Conservation (phyloP, 2,797 vertebrate genomes). For the Fistularia commersonii region DNA sequence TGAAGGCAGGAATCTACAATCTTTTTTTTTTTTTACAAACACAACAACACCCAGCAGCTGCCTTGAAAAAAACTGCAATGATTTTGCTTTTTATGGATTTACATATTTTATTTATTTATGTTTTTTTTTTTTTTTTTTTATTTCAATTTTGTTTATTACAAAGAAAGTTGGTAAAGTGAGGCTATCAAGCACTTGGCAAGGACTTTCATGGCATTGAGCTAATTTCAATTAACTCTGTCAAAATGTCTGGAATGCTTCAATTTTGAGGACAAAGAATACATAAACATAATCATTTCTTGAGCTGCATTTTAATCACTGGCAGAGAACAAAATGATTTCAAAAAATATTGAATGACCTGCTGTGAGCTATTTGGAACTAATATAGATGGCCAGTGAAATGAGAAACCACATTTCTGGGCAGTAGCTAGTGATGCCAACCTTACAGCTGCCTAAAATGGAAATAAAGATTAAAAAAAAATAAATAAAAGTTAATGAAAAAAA, state of each 20-base stretch:
- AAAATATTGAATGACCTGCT: slow-evolving; percentile 68
- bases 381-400: slow-evolving; percentile 62
- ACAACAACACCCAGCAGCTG: slow-evolving; percentile 7
- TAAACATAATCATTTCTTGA: slow-evolving; percentile 11
- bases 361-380: slow-evolving; percentile 68
- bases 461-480: slow-evolving; percentile 5
- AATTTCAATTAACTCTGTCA: slow-evolving; percentile 13
- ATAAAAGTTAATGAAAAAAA: too few relatives aligned
- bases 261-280: slow-evolving; percentile 24
- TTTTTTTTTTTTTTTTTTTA: too few relatives aligned
- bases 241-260: slow-evolving; percentile 19
- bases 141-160: too few relatives aligned
- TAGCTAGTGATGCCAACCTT: slow-evolving; percentile 39
- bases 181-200: slow-evolving; percentile 20
- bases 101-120: too few relatives aligned
- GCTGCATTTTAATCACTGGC: slow-evolving; percentile 53
- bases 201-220: slow-evolving; percentile 27
- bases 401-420: slow-evolving; percentile 53
- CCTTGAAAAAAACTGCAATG: neutral
- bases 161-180: too few relatives aligned
- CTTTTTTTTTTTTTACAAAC: too few relatives aligned
- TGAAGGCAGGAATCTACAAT: too few relatives aligned
- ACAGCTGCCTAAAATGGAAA: slow-evolving; percentile 42
- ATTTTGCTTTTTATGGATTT: too few relatives aligned
- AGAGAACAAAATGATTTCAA: slow-evolving; percentile 53